Conservation (phyloP, 2,888 invertebrate genomes). For the Lamellibrachia columna region DNA sequence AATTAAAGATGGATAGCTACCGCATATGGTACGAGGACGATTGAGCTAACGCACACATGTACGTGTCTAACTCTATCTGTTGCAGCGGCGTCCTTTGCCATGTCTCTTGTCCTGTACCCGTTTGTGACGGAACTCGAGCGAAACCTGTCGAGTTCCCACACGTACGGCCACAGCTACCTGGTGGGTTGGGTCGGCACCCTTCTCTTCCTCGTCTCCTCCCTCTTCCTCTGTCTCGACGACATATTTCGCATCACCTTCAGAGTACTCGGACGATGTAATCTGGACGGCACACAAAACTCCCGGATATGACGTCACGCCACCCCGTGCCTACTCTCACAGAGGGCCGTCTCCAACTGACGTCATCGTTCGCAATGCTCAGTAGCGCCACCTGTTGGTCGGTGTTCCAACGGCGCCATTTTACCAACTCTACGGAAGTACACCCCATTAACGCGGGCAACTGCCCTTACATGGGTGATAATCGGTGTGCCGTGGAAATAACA, state of each 20-base stretch:
- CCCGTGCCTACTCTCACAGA: background rate
- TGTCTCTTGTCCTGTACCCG: constrained; percentile 63
- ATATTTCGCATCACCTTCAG: background rate
- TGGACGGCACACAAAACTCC: background rate
- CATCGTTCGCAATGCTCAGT: background rate
- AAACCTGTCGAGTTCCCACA: constrained; percentile 46
- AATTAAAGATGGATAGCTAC: too few relatives aligned
- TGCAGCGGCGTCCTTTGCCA: constrained; percentile 58
- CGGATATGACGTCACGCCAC: background rate
- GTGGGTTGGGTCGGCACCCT: constrained; percentile 63
- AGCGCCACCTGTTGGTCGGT: background rate
- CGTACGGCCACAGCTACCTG: constrained; percentile 61
- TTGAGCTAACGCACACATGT: background rate
- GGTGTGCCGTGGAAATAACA: background rate
- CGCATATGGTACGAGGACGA: background rate
- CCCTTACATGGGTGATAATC: background rate
- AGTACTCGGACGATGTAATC: background rate
- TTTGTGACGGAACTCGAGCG: constrained; percentile 54
- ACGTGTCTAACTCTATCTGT: background rate
- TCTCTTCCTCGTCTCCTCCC: constrained; percentile 50
- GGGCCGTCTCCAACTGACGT: background rate
- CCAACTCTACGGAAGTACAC: background rate
- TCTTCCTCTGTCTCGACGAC: constrained; percentile 38
- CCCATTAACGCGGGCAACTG: background rate
- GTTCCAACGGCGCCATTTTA: background rate